Evolutionary conservation across 2,797 vertebrate genomes (phyloP).

Genomic region (Denticeps clupeoides): DNA sequence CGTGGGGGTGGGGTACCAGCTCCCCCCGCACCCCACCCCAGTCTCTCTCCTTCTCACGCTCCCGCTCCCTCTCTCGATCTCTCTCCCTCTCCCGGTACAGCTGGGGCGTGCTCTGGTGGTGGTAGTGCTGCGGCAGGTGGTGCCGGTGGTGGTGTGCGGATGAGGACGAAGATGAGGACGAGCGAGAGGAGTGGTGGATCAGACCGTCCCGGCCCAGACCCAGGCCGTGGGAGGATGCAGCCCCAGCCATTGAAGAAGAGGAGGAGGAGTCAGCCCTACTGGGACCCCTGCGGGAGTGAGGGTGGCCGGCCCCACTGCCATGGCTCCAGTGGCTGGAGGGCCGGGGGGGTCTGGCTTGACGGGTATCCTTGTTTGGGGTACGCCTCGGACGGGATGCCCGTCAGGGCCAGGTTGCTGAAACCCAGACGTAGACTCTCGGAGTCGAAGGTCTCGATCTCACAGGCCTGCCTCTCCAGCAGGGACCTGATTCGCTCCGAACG

Average conservation of each 20-base stretch:
- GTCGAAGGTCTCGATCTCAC: conserved; percentile 81
- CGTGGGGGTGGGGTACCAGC: conserved; percentile 58
- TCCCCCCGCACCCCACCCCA: conserved; percentile 47
- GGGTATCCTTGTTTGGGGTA: conserved; percentile 76
- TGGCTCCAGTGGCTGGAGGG: conserved; percentile 78
- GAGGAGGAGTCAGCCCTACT: conserved; percentile 50
- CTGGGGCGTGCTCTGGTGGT: conserved; percentile 55
- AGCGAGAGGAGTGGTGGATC: conserved; percentile 53
- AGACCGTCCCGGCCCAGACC: conserved; percentile 29
- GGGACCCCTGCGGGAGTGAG: conserved; percentile 65
- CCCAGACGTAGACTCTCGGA: conserved; percentile 80
- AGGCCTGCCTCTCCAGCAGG: conserved; percentile 79
- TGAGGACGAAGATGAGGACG: conserved; percentile 60
- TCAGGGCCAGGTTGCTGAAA: conserved; percentile 77
- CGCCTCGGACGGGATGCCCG: conserved; percentile 75
- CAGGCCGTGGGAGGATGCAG: conserved; percentile 44
- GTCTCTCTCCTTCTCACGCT: conserved; percentile 53
- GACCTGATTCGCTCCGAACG: conserved; percentile 82
- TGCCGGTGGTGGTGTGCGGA: conserved; percentile 67
- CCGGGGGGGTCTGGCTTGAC: conserved; percentile 62
- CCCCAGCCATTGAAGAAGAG: too few species aligned
- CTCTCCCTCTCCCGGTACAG: conserved; percentile 57
- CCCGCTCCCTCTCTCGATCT: conserved; percentile 36
- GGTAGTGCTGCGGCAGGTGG: conserved; percentile 67
- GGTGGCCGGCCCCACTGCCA: conserved; percentile 56